These are phyloP conservation scores for human (Homo sapiens) DNA, from an alignment of 2,113 vertebrate species.

Conservation along the genomic window DNA sequence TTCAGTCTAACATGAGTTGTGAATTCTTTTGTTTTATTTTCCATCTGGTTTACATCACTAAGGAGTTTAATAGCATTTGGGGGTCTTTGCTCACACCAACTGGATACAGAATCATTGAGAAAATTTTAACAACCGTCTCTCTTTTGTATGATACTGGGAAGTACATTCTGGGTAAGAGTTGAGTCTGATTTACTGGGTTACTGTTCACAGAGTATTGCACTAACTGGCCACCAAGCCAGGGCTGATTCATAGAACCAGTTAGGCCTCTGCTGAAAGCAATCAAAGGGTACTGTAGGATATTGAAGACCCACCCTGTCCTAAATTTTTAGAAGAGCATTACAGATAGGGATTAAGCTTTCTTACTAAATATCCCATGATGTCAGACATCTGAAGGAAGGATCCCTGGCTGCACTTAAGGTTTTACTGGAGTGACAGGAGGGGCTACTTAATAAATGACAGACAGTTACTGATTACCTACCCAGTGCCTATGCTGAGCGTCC, in stretches of 20 bases:
- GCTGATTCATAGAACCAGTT: not conserved
- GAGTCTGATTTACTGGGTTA: slow-evolving; percentile 30
- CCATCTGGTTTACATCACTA: slow-evolving; percentile 88
- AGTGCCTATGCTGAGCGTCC: not conserved
- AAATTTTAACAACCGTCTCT: slow-evolving; percentile 76
- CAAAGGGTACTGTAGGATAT: not conserved
- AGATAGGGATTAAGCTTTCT: not conserved
- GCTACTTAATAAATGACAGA: not conserved
- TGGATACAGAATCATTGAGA: slow-evolving; percentile 83
- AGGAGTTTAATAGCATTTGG: slow-evolving; percentile 83
- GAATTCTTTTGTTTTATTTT: slow-evolving; percentile 90
- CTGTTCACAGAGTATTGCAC: not conserved
- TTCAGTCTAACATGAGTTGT: slow-evolving; percentile 89
- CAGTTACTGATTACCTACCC: not conserved
- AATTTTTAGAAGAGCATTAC: not conserved
- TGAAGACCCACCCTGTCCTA: not conserved
- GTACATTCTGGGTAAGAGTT: slow-evolving; percentile 11
- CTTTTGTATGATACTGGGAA: slow-evolving; percentile 49
- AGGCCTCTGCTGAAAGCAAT: not conserved
- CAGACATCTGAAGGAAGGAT: not conserved
- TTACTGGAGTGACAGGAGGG: not conserved
- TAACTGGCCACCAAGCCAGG: not conserved
- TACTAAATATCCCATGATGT: not conserved
- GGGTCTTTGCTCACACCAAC: slow-evolving; percentile 81
- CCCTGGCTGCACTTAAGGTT: not conserved